These are phyloP conservation scores for Parochlus steinenii DNA, from an alignment of 2,888 invertebrate genomes.

Conservation along the genomic window DNA sequence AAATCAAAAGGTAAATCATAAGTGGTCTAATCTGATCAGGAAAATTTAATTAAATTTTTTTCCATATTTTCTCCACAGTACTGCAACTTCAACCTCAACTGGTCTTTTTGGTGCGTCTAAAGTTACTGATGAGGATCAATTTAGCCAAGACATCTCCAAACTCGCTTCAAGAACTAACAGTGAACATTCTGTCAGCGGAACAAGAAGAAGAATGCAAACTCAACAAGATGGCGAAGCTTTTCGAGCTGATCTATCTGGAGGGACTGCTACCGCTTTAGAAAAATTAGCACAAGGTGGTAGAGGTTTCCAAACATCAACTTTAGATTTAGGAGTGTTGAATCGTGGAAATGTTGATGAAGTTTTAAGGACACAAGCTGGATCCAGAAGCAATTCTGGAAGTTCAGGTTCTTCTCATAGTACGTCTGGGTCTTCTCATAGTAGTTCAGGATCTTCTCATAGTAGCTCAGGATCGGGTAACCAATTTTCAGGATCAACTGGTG, in stretches of 20 bases:
- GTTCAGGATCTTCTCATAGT: conserved; percentile 3
- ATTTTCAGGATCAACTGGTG: conserved; percentile 16
- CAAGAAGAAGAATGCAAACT: conserved; percentile 14
- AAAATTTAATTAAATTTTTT: neutral
- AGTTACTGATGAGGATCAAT: conserved; percentile 6
- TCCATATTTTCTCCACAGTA: neutral
- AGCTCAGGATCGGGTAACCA: conserved; percentile 9
- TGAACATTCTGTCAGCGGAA: conserved; percentile 8
- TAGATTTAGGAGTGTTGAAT: conserved; percentile 23
- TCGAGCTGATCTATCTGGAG: conserved; percentile 13
- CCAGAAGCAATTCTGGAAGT: conserved; percentile 7
- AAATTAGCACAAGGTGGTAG: conserved; percentile 18
- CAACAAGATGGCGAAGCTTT: conserved; percentile 15
- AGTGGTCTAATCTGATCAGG: neutral
- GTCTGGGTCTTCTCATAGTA: no score
- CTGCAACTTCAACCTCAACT: conserved; percentile 1
- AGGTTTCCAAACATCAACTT: conserved; percentile 23
- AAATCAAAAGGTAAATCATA: neutral
- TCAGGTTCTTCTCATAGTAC: no score
- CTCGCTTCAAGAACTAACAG: conserved; percentile 9
- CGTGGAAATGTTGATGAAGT: conserved; percentile 27
- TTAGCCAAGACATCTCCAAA: conserved; percentile 13
- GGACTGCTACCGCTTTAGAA: conserved; percentile 16
- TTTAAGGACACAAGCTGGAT: conserved; percentile 16
- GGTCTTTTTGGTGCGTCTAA: no score